Percentiles rank a stretch among this genome's conserved stretches.
These are phyloP conservation scores for Adelognathus sp. DNA, from an alignment of 2,888 invertebrate species.

Conservation along the genomic window DNA sequence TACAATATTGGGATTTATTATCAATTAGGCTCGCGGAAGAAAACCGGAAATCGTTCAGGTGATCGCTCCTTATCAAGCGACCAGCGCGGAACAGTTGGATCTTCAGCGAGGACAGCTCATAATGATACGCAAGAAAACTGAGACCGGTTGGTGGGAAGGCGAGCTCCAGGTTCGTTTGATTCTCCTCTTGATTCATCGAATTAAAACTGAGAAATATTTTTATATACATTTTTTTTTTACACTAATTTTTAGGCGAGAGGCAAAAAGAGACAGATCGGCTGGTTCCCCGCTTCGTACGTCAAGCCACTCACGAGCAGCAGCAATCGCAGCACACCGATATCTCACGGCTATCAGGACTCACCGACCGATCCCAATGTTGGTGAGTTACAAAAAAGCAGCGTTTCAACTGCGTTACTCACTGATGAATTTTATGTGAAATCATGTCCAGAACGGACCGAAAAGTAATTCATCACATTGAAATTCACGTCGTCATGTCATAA, in stretches of 20 bases:
- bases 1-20: not conserved
- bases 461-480: no score
- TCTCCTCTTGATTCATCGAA: not conserved
- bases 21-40: conserved; percentile 85
- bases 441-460: no score
- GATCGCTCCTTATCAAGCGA: conserved; percentile 95
- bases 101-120: conserved; percentile 95
- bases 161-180: conserved; percentile 90
- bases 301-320: conserved; percentile 83
- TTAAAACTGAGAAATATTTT: not conserved
- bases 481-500: no score
- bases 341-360: conserved; percentile 79
- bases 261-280: conserved; percentile 95
- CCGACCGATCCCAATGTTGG: conserved; percentile 79
- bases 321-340: conserved; percentile 79
- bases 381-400: no score
- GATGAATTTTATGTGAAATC: no score
- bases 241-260: conserved; percentile 84
- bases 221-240: not conserved
- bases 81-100: conserved; percentile 95
- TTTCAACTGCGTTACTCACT: no score
- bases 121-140: conserved; percentile 97
- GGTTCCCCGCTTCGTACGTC: conserved; percentile 99
- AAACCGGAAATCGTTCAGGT: conserved; percentile 97
- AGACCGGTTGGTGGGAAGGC: conserved; percentile 99